Conservation (phyloP, 2,888 invertebrate species). For the Venusia cambrica region DNA sequence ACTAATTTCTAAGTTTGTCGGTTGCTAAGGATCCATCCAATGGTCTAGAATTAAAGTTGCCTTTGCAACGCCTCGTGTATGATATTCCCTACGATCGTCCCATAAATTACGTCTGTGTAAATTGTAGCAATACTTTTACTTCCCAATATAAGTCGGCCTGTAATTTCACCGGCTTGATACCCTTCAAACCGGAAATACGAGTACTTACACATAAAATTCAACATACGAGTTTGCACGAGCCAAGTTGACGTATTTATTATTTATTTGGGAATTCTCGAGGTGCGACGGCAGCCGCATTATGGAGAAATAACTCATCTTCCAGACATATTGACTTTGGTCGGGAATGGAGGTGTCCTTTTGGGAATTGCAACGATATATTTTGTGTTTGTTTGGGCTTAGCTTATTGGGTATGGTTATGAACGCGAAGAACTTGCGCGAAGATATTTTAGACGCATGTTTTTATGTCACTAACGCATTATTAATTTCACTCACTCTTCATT, state of each 20-base stretch:
- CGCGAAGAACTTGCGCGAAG: neutral
- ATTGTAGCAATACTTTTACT: no score
- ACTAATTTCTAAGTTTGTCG: no score
- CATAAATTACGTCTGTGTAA: no score
- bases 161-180: no score
- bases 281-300: conserved; percentile 52
- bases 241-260: conserved; percentile 74
- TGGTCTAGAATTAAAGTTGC: no score
- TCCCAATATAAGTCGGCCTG: no score
- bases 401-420: conserved; percentile 8
- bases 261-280: conserved; percentile 74
- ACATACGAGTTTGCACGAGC: conserved; percentile 35
- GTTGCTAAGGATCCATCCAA: no score
- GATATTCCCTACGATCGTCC: no score
- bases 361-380: conserved; percentile 58
- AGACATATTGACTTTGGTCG: conserved; percentile 72
- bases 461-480: no score
- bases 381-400: conserved; percentile 16
- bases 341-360: conserved; percentile 59
- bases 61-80: no score
- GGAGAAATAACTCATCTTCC: conserved; percentile 76
- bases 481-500: no score
- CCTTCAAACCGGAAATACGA: conserved; percentile 5
- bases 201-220: conserved; percentile 52
- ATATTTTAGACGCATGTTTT: neutral